Conservation (phyloP, 2,113 vertebrate genomes). For the Connochaetes taurinus region DNA sequence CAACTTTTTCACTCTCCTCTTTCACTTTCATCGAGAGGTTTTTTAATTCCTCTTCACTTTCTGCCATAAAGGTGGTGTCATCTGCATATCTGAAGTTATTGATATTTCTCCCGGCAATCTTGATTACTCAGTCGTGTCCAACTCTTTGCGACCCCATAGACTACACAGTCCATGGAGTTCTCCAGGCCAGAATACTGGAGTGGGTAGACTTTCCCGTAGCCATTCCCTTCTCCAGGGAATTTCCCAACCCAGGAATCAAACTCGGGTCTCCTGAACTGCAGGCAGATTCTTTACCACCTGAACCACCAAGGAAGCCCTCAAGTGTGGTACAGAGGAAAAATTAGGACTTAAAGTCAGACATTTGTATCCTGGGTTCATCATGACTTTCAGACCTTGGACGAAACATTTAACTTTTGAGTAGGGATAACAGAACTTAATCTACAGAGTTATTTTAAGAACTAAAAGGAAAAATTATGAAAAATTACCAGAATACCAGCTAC, state of each 20-base stretch:
- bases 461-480: not conserved
- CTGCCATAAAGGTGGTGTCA: too few species aligned
- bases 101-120: too few species aligned
- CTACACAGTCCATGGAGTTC: not conserved
- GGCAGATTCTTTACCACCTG: not conserved
- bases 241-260: not conserved
- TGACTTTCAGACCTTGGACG: not conserved
- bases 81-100: too few species aligned
- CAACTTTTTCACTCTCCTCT: too few species aligned
- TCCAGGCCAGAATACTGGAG: not conserved
- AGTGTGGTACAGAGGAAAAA: not conserved
- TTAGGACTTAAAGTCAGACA: not conserved
- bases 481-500: not conserved
- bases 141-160: not conserved
- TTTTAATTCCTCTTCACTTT: too few species aligned
- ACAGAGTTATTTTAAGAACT: not conserved
- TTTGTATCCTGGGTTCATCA: not conserved
- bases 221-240: not conserved
- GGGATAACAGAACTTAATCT: not conserved
- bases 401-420: not conserved
- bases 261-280: not conserved
- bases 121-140: not conserved
- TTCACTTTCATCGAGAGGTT: too few species aligned
- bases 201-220: not conserved
- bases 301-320: not conserved